A percentile compares a stretch with the other conserved stretches of the same genome.
phyloP scores from a whole-genome alignment of 2,797 vertebrate species.

The Cuniculus paca region DNA sequence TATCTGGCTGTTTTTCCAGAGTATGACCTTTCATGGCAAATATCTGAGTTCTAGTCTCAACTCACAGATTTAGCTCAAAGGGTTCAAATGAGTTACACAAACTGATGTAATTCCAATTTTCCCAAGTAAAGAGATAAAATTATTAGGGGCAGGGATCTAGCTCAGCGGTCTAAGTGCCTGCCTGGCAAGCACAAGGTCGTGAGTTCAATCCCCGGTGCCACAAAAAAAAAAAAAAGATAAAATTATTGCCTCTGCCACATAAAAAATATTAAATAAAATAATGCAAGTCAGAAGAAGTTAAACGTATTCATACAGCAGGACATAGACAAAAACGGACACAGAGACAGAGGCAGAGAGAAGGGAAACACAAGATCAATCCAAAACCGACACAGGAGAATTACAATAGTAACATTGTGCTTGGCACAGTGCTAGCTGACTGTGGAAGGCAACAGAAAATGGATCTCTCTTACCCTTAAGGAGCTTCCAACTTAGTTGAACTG shows the following conservation, averaged over 20 bases:
- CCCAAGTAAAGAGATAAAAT: neutral
- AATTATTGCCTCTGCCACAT: neutral
- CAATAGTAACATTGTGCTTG: neutral
- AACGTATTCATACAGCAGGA: neutral
- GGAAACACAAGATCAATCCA: neutral
- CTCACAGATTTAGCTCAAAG: neutral
- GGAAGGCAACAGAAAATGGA: neutral
- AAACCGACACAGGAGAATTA: neutral
- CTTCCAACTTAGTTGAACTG: neutral
- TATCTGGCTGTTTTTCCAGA: neutral
- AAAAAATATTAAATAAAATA: neutral
- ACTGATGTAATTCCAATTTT: neutral
- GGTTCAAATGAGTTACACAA: neutral
- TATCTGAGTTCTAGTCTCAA: neutral
- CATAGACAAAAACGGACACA: neutral
- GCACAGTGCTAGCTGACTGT: neutral
- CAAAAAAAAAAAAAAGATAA: neutral
- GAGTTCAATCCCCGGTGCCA: too few relatives aligned
- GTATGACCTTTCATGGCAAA: neutral
- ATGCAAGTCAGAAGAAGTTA: neutral
- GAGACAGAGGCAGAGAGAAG: neutral
- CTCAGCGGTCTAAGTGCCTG: too few relatives aligned
- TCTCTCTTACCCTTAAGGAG: neutral
- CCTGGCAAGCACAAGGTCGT: too few relatives aligned
- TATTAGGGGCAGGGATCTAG: too few relatives aligned